phyloP scores from a whole-genome alignment of 1,140 invertebrate genomes.

The Rhagoletis pomonella region DNA sequence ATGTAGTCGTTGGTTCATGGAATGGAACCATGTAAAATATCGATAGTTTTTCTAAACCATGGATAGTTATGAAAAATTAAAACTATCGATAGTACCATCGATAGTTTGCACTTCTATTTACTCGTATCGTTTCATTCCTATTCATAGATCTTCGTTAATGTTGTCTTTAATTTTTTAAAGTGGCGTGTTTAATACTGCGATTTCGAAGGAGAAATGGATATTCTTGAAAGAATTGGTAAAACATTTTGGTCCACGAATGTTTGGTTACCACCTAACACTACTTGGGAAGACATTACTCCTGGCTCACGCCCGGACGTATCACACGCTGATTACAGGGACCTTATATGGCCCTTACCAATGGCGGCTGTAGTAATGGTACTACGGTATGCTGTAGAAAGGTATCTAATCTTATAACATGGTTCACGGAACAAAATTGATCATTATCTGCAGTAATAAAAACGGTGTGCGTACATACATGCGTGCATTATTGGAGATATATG shows the following conservation, averaged over 20 bases:
- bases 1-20: too few relatives aligned
- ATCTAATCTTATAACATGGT: conserved; percentile 10
- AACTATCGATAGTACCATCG: too few relatives aligned
- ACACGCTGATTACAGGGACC: conserved; percentile 88
- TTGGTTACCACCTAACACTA: conserved; percentile 92
- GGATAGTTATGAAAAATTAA: too few relatives aligned
- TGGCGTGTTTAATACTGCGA: neutral
- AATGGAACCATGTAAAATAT: too few relatives aligned
- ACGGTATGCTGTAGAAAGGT: conserved; percentile 89
- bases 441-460: too few relatives aligned
- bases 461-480: too few relatives aligned
- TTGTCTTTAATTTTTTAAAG: neutral
- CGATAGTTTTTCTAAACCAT: too few relatives aligned
- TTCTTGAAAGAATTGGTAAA: conserved; percentile 71
- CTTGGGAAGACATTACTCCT: conserved; percentile 90
- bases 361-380: conserved; percentile 84
- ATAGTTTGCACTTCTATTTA: too few relatives aligned
- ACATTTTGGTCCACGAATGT: conserved; percentile 88
- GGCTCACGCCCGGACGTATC: conserved; percentile 84
- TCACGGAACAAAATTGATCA: too few relatives aligned
- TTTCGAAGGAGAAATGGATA: conserved; percentile 60
- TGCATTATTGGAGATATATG: too few relatives aligned
- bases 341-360: conserved; percentile 88
- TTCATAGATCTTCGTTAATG: too few relatives aligned
- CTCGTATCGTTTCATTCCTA: too few relatives aligned